phyloP scores from a whole-genome alignment of 64 coral and sea anemone species.

The Pocillopora verrucosa region DNA sequence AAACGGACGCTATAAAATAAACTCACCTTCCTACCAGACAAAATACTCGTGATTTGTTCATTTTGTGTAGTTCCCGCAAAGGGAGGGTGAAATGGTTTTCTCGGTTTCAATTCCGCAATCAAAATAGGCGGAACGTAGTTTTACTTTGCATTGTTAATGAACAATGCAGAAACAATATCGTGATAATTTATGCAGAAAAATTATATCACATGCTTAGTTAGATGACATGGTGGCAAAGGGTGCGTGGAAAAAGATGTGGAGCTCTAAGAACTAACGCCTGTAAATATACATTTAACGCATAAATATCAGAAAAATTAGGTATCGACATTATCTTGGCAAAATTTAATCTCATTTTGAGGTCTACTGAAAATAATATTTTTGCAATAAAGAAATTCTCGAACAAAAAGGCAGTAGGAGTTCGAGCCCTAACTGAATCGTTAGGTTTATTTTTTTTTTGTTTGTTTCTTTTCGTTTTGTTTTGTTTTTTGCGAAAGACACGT shows the following conservation, averaged over 20 bases:
- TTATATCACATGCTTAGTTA: background rate
- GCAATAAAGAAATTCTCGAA: no score
- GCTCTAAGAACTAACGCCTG: background rate
- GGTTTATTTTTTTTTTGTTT: no score
- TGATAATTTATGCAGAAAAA: constrained; percentile 6
- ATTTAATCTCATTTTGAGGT: no score
- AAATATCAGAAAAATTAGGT: no score
- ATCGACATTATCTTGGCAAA: no score
- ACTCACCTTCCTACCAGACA: constrained; percentile 35
- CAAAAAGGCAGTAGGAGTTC: no score
- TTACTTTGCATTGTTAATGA: constrained; percentile 7
- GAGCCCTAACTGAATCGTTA: no score
- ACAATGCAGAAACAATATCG: background rate
- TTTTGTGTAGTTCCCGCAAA: background rate
- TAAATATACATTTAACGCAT: no score
- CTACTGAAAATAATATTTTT: no score
- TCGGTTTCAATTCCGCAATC: background rate
- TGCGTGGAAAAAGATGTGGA: background rate
- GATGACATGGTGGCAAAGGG: background rate
- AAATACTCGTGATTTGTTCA: constrained; percentile 19
- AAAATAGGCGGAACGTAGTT: background rate
- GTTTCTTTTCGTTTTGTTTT: no score
- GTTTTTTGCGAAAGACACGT: no score
- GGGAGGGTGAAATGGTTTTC: background rate
- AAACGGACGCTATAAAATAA: background rate